Percentiles rank a stretch among this genome's conserved stretches.
Evolutionary conservation across 2,113 vertebrate genomes (phyloP).

Genomic region (Daboia siamensis): DNA sequence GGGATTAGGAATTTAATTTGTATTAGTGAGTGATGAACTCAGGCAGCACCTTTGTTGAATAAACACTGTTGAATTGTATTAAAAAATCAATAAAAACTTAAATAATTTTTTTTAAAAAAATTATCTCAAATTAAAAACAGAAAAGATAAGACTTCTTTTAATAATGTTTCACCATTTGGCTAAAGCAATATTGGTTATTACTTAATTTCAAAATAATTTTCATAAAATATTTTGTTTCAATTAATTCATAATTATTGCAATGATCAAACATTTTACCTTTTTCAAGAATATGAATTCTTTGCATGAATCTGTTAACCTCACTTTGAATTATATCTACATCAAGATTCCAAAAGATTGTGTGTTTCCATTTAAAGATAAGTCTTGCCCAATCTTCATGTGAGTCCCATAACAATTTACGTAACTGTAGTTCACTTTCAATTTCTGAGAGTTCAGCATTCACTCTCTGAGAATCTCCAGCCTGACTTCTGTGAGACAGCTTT

Average conservation of each 20-base stretch:
- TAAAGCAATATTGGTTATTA: background rate
- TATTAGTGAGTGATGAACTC: too few species aligned
- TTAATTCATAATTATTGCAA: background rate
- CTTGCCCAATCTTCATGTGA: conserved; percentile 59
- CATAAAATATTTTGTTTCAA: background rate
- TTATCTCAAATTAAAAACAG: background rate
- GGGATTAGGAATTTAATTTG: too few species aligned
- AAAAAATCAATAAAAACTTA: too few species aligned
- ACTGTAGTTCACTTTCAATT: conserved; percentile 59
- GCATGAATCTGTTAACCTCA: conserved; percentile 61
- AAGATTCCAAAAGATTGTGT: conserved; percentile 49
- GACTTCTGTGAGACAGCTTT: conserved; percentile 22
- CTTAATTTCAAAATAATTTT: background rate
- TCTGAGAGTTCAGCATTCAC: conserved; percentile 58
- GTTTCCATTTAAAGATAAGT: conserved; percentile 54
- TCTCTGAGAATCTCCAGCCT: conserved; percentile 21
- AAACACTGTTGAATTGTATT: too few species aligned
- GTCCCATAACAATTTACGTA: conserved; percentile 66
- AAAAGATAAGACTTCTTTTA: background rate
- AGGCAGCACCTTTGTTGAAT: too few species aligned
- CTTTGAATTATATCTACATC: conserved; percentile 61
- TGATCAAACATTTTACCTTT: conserved; percentile 58
- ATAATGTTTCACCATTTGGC: background rate
- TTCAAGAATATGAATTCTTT: conserved; percentile 59
- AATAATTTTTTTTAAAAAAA: too few species aligned